A percentile compares a stretch with the other conserved stretches of the same genome.
Evolutionary conservation across 2,888 invertebrate genomes (phyloP).

Genomic region (Rhynchonema sp.): DNA sequence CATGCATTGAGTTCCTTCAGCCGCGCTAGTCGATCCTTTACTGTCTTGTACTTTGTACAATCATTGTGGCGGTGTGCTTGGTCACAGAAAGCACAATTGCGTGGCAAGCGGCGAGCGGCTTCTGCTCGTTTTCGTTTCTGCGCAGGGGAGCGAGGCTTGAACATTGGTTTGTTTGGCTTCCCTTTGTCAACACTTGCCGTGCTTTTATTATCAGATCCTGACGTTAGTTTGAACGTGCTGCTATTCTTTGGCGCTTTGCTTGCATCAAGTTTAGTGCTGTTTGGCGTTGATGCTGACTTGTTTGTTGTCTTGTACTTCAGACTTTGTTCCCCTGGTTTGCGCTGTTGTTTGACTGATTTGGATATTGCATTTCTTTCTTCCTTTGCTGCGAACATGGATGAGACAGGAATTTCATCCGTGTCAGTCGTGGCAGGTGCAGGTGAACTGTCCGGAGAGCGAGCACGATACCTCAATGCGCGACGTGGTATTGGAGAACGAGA

Average conservation of each 20-base stretch:
- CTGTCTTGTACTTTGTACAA: background rate
- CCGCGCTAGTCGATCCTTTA: background rate
- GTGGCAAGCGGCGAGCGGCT: no score
- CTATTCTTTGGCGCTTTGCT: background rate
- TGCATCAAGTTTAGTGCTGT: background rate
- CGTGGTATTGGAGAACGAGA: background rate
- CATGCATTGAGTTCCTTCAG: background rate
- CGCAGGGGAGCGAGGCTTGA: no score
- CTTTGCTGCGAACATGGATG: no score
- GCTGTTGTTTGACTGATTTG: no score
- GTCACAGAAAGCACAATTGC: background rate
- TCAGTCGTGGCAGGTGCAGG: background rate
- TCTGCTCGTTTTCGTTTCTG: no score
- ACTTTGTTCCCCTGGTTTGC: no score
- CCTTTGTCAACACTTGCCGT: background rate
- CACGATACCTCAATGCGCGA: no score
- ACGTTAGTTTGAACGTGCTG: no score
- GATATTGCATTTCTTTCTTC: no score
- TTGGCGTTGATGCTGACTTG: background rate
- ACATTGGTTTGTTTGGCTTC: background rate
- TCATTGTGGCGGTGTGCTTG: background rate
- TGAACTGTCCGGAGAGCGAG: no score
- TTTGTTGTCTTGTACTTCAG: background rate
- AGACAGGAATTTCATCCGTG: no score
- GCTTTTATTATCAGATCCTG: background rate